Conservation (phyloP, 92 coral and sea anemone genomes). For the Zoanthus gigantus region DNA sequence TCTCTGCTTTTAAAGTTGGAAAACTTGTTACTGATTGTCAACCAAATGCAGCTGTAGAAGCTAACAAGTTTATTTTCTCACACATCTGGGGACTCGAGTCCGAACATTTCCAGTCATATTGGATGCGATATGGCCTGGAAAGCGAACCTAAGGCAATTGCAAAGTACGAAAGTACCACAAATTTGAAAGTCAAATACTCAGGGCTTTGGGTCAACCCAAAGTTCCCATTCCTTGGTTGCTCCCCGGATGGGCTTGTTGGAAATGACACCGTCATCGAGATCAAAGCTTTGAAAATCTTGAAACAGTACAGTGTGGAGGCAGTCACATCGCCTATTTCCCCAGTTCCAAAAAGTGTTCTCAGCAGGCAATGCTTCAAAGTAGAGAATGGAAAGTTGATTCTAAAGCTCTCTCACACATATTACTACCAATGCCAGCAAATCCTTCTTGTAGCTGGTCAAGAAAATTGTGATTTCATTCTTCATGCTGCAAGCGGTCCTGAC, state of each 20-base stretch:
- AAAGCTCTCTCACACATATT: conserved; percentile 60
- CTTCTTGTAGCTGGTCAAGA: conserved; percentile 69
- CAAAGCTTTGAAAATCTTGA: conserved; percentile 64
- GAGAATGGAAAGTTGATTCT: conserved; percentile 46
- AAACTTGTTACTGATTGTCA: conserved; percentile 23
- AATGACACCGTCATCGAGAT: conserved; percentile 58
- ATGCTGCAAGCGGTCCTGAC: conserved; percentile 65
- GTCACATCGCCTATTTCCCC: conserved; percentile 5
- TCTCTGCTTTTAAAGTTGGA: conserved; percentile 24
- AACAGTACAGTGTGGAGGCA: conserved; percentile 51
- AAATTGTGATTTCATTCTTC: conserved; percentile 62
- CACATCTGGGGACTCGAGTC: conserved; percentile 40
- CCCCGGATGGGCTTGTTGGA: conserved; percentile 59
- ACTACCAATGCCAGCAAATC: conserved; percentile 59
- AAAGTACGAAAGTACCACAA: conserved; percentile 47
- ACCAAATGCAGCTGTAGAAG: conserved; percentile 45
- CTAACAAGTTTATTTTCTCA: background rate
- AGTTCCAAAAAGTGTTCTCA: conserved; percentile 47
- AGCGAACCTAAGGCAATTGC: conserved; percentile 56
- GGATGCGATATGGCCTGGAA: conserved; percentile 68
- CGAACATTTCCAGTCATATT: conserved; percentile 46
- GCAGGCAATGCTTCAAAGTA: conserved; percentile 63
- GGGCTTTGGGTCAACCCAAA: conserved; percentile 71
- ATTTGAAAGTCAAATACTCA: conserved; percentile 14
- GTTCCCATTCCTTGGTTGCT: conserved; percentile 59